These are phyloP conservation scores for Phoeniculus purpureus DNA, from an alignment of 2,797 vertebrate genomes.

Conservation along the genomic window DNA sequence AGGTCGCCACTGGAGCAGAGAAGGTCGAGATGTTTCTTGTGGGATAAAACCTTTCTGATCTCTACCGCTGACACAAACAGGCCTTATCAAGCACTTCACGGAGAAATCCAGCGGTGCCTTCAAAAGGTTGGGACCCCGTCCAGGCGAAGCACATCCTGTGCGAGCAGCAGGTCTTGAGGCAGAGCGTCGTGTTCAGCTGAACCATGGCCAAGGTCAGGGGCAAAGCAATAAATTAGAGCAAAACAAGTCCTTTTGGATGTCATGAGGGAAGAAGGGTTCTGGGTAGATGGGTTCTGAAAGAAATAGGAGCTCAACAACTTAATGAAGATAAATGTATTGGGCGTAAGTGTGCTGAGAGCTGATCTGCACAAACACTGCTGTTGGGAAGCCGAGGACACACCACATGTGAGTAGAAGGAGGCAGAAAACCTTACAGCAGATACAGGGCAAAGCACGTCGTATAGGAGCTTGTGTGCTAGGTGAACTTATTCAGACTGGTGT, in stretches of 20 bases:
- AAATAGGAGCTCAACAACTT: background rate
- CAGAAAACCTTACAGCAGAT: background rate
- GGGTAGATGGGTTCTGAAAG: background rate
- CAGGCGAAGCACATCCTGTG: background rate
- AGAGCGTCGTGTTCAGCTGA: background rate
- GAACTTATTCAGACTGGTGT: background rate
- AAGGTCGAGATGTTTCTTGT: background rate
- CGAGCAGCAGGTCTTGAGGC: rapidly evolving
- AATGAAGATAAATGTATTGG: background rate
- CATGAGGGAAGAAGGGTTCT: background rate
- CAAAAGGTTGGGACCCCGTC: constrained; percentile 60
- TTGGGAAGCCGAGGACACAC: background rate
- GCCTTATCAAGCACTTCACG: constrained; percentile 28
- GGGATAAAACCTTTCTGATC: background rate
- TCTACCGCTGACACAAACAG: constrained; percentile 35
- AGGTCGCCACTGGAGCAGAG: constrained; percentile 21
- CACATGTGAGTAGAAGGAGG: background rate
- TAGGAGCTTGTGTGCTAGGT: background rate
- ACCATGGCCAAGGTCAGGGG: background rate
- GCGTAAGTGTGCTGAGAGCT: background rate
- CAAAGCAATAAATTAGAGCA: background rate
- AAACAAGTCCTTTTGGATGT: background rate
- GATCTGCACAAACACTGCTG: background rate
- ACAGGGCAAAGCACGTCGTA: background rate
- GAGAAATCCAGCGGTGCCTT: constrained; percentile 31